Evolutionary conservation across 2,797 vertebrate species (phyloP).

Genomic region (Phoxinus dragarum): DNA sequence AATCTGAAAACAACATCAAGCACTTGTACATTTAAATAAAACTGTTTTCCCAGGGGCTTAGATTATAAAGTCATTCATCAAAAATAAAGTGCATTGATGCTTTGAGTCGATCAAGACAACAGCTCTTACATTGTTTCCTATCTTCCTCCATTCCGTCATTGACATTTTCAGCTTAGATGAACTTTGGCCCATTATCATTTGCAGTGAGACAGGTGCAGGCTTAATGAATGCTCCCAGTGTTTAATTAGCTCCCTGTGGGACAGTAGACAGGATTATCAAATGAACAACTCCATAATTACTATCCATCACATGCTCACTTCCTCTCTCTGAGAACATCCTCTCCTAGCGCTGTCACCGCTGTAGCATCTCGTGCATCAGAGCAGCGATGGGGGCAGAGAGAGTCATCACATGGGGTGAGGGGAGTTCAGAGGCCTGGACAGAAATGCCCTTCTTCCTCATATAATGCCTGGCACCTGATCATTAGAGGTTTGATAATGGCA

Average conservation of each 20-base stretch:
- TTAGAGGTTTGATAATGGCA: conserved; percentile 75
- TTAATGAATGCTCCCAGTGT: conserved; percentile 56
- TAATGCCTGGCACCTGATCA: conserved; percentile 77
- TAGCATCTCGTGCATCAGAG: conserved; percentile 34
- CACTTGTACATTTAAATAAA: not conserved
- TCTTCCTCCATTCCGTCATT: conserved; percentile 12
- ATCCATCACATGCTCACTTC: conserved; percentile 16
- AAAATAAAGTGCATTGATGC: conserved; percentile 26
- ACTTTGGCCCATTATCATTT: conserved; percentile 55
- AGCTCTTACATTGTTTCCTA: not conserved
- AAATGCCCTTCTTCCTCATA: conserved; percentile 57
- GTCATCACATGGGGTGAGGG: conserved; percentile 3
- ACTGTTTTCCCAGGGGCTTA: not conserved
- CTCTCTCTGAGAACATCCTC: conserved; percentile 23
- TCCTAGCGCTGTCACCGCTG: not conserved
- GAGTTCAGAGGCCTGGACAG: conserved; percentile 30
- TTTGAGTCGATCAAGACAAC: not conserved
- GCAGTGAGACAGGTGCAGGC: conserved; percentile 52
- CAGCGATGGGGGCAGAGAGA: not conserved
- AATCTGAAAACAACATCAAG: not conserved
- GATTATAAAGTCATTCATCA: not conserved
- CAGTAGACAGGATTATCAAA: conserved; percentile 54
- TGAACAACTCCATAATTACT: conserved; percentile 59
- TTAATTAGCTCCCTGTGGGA: conserved; percentile 61
- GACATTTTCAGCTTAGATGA: conserved; percentile 54